These are phyloP conservation scores for Bombus confusus DNA, from an alignment of 1,140 invertebrate genomes.

Conservation along the genomic window DNA sequence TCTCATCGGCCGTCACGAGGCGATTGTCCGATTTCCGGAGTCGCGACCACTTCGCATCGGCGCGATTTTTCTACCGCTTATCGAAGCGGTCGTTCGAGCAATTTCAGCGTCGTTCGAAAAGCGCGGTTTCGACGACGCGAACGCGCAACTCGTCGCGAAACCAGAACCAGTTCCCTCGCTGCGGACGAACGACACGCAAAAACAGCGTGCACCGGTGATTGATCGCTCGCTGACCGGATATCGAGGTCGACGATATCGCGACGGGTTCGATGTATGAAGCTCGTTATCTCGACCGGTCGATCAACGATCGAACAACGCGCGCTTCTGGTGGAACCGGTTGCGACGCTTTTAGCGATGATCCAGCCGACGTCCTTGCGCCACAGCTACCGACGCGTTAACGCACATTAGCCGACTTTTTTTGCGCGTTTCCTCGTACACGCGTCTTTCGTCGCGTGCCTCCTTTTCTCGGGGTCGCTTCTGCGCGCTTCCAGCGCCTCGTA, in stretches of 20 bases:
- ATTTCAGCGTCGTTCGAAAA: too few species aligned
- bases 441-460: not conserved
- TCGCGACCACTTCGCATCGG: not conserved
- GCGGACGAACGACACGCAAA: not conserved
- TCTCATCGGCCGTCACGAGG: too few species aligned
- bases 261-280: not conserved
- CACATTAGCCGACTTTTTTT: conserved; percentile 48
- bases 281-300: conserved; percentile 4
- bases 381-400: not conserved
- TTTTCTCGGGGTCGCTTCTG: not conserved
- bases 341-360: conserved; percentile 71
- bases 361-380: conserved; percentile 48
- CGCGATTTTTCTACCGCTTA: too few species aligned
- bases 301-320: conserved; percentile 36
- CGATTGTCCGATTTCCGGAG: not conserved
- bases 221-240: not conserved
- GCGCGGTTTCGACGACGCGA: too few species aligned
- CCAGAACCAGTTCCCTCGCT: too few species aligned
- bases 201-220: not conserved
- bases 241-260: not conserved
- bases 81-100: too few species aligned
- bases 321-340: conserved; percentile 58
- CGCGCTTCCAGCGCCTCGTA: not conserved
- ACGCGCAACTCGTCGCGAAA: not conserved
- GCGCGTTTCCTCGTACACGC: conserved; percentile 6